Evolutionary conservation across 1,140 invertebrate species (phyloP).

Genomic region (Drosophila micromelanica): DNA sequence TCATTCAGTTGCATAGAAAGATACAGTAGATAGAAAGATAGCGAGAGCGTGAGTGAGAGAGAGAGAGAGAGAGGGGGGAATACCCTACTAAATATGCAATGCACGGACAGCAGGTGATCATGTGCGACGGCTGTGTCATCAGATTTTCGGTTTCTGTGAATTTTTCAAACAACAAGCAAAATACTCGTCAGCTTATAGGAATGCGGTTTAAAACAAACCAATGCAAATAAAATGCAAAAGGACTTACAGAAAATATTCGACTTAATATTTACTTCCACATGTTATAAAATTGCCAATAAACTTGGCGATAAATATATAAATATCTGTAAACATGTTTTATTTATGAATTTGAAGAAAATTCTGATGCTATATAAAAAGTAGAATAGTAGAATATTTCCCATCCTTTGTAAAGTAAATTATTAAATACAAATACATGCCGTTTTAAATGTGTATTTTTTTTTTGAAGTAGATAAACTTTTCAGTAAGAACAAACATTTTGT

Average conservation of each 20-base stretch:
- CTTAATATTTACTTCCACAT: background rate
- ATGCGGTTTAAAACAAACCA: background rate
- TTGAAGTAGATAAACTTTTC: too few species aligned
- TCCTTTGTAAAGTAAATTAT: too few species aligned
- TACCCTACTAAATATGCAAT: slow-evolving; percentile 57
- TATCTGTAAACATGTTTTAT: too few species aligned
- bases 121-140: slow-evolving; percentile 34
- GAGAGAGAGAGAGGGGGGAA: background rate
- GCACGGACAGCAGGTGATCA: slow-evolving; percentile 43
- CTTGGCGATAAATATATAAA: too few species aligned
- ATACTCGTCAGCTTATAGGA: background rate
- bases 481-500: too few species aligned
- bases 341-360: too few species aligned
- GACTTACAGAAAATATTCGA: background rate
- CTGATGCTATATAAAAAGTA: too few species aligned
- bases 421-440: too few species aligned
- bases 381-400: too few species aligned
- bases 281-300: background rate
- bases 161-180: background rate
- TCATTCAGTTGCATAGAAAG: slow-evolving; percentile 51
- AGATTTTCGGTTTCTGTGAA: slow-evolving; percentile 10
- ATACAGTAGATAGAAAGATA: background rate
- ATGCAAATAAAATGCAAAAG: slow-evolving; percentile 7
- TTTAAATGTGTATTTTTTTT: too few species aligned
- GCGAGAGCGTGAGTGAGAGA: slow-evolving; percentile 7